phyloP scores from a whole-genome alignment of 2,797 vertebrate species.

The Halcyon chelicuti region DNA sequence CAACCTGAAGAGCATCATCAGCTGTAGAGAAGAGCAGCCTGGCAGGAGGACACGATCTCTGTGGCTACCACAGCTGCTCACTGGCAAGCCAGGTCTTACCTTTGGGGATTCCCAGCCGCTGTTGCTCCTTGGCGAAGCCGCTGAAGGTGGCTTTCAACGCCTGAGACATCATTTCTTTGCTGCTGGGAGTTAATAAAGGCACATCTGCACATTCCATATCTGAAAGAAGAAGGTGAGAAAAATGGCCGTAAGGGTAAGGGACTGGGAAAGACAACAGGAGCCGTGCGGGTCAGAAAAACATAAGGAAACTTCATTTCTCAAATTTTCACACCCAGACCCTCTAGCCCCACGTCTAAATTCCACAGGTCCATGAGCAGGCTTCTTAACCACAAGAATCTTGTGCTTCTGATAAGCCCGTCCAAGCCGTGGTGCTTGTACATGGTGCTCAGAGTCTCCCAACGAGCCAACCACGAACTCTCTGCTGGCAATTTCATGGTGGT shows the following conservation, averaged over 20 bases:
- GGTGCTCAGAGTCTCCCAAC: not conserved
- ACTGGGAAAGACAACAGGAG: not conserved
- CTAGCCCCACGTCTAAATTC: not conserved
- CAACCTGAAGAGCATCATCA: not conserved
- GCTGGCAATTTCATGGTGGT: not conserved
- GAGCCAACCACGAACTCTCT: not conserved
- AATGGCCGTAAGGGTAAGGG: not conserved
- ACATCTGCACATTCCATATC: constrained; percentile 98
- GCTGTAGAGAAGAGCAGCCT: not conserved
- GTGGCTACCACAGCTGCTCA: fast-evolving
- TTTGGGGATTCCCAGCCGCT: constrained; percentile 95
- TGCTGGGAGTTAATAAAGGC: constrained; percentile 94
- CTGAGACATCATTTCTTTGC: constrained; percentile 99
- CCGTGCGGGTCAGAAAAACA: not conserved
- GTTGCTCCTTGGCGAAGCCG: constrained; percentile 96
- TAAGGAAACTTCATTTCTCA: not conserved
- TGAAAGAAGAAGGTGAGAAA: constrained; percentile 69
- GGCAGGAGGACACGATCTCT: not conserved
- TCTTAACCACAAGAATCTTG: not conserved
- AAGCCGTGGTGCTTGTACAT: not conserved
- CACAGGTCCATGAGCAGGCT: not conserved
- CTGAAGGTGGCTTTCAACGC: constrained; percentile 97
- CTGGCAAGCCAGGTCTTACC: constrained; percentile 74
- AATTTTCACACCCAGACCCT: not conserved
- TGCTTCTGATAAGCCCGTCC: not conserved